Base-by-base conservation (phyloP, 2,113 vertebrate genomes). In the Xenopus borealis region DNA sequence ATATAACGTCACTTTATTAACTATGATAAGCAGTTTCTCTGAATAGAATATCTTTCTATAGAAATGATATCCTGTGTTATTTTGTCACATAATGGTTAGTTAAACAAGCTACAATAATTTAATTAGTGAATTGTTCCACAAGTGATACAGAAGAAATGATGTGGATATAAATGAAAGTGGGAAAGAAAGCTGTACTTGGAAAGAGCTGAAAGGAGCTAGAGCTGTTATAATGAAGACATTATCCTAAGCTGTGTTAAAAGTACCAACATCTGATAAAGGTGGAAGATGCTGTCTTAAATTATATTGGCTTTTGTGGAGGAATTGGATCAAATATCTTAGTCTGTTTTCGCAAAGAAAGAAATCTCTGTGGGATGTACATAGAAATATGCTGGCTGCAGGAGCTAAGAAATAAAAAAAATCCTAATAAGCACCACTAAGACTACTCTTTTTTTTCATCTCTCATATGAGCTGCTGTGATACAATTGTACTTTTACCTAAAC, bases 41-140 rank as follows among this genome's bases (percentile, higher is more conserved):
- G 23, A 27, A 27, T 40, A 40, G 33, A 40, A 40, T 40, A 9
- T 40, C 33, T 40, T 40, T 40, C 6, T 40, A 40, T 40, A 40
- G 33, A 40, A 40, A 40, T 40, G 33, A 40, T 0, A 40, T 40
- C 33, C 33, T 40, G 33, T 40, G 33, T 40, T 50, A 1, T 16
- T 13, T 50, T 50, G 47, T 50, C 11, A 50, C 47, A 50, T 50
- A 50, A 16, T 16, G 14, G 12, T 10, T 50, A 50, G 47, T 57
- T 71, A 59, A 71, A 71, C 19, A 45, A 71, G 62, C 69, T 71
- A 47, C 46, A 44, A 71, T 62, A 45, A 62, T 62, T 62, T 18
- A 71, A 71, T 62, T 62, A 71, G 33, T 6, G 33, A 40, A 40
- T 40, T 40, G 33, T 40, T 40, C 33, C 33, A 40, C 33, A 40